Base-by-base conservation (phyloP, 1,140 invertebrate genomes). In the Ganaspis sp. region DNA sequence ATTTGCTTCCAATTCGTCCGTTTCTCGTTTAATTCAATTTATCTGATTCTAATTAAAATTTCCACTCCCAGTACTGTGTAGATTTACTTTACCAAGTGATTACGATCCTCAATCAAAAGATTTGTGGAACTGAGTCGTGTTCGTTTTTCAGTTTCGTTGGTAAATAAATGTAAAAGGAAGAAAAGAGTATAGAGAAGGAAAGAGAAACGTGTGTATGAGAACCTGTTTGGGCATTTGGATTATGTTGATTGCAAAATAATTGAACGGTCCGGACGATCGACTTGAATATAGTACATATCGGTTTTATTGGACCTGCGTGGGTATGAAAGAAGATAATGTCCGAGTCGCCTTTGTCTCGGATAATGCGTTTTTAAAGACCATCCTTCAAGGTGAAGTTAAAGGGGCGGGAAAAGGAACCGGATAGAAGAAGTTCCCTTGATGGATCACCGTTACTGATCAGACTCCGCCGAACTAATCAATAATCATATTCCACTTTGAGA, bases 311-410 rank as follows among this genome's bases (percentile, higher is more conserved):
- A n/a, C 74, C 15, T 64, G 58, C 58, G 23, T 64, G 72, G 58
- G 76, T 69, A 70, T 74, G 34, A 11, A 79, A 76, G 71, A 77
- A 78, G 78, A 83, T 77, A 81, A 75, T 70, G 72, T 72, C 79
- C 70, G 74, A 81, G 79, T 79, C 69, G 34, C 53, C 49, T 70
- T 29, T 64, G 23, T 64, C 58, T 29, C 26, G 58, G 58, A 70
- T 85, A 85, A 85, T 83, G 83, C 77, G 83, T 83, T 85, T 85
- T 85, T 85, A 85, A 85, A 85, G 81, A 83, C 83, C 83, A 77
- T 83, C 83, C 78, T 83, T 81, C 78, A 53, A 58, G 75, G 76
- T 77, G 75, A 77, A 29, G 23, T 29, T 26, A n/a, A 64, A 64
- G 58, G 15, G 83, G 80, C 76, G 80, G 78, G 70, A 81, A 78